Evolutionary conservation across 2,797 vertebrate species (phyloP).

Genomic region (Phylloscopus collybita): DNA sequence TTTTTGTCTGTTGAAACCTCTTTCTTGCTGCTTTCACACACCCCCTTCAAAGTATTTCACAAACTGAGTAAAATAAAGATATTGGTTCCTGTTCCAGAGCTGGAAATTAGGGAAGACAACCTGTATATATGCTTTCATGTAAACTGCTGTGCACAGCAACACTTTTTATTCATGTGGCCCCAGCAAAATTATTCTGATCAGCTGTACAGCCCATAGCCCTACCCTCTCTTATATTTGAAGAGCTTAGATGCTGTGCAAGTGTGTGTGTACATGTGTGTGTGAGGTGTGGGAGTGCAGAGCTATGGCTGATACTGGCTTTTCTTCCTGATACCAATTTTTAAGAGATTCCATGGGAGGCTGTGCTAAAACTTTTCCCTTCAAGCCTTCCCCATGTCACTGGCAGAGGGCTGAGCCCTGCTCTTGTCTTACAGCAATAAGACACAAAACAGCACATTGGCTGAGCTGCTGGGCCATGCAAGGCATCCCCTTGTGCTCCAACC

Average conservation of each 20-base stretch:
- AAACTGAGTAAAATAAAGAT: neutral
- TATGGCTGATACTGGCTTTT: neutral
- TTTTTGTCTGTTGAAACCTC: neutral
- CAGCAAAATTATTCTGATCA: neutral
- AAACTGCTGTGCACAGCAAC: neutral
- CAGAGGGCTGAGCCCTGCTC: neutral
- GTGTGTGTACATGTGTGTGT: fast-evolving
- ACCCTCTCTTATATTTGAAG: neutral
- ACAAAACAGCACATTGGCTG: fast-evolving
- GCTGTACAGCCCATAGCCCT: neutral
- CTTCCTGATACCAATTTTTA: neutral
- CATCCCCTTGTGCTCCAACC: neutral
- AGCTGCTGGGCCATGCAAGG: neutral
- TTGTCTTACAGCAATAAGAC: neutral
- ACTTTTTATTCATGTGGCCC: neutral
- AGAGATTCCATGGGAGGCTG: neutral
- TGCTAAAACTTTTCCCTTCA: neutral
- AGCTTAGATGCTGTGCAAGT: neutral
- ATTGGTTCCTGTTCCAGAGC: neutral
- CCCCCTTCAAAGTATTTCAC: neutral
- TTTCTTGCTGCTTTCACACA: neutral
- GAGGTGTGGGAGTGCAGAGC: neutral
- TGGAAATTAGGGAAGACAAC: neutral
- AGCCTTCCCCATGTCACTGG: neutral
- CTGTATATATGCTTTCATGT: neutral